These are phyloP conservation scores for Callimorpha dominula DNA, from an alignment of 2,888 invertebrate genomes.

Conservation along the genomic window DNA sequence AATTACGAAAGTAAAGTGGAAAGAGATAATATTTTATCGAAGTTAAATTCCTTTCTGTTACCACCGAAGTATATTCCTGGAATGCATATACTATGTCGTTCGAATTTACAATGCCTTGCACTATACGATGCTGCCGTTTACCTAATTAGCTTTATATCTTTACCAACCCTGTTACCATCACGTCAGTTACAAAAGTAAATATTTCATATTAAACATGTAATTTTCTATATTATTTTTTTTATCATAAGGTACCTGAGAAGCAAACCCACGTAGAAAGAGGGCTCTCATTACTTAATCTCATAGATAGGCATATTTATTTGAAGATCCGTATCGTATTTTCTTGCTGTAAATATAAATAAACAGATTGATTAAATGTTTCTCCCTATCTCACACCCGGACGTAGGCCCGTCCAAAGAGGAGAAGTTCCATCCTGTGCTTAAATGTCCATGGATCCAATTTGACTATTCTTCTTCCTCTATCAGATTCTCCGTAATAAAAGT, in stretches of 20 bases:
- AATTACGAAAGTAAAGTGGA: too few relatives aligned
- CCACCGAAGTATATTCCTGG: not conserved
- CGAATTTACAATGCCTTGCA: not conserved
- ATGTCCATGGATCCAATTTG: not conserved
- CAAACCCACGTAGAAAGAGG: too few relatives aligned
- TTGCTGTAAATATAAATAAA: not conserved
- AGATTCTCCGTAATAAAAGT: not conserved
- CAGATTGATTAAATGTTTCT: not conserved
- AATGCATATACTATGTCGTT: not conserved
- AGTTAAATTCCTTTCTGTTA: not conserved
- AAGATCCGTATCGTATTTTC: too few relatives aligned
- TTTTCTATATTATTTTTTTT: not conserved
- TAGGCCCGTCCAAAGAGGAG: not conserved
- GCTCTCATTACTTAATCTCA: too few relatives aligned
- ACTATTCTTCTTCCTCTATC: not conserved
- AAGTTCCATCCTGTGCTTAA: not conserved
- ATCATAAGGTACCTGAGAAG: not conserved
- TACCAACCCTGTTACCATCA: too few relatives aligned
- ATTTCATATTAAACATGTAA: not conserved
- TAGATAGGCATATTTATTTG: too few relatives aligned
- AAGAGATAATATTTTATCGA: too few relatives aligned
- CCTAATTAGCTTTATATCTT: too few relatives aligned
- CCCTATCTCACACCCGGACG: not conserved
- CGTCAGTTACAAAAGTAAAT: too few relatives aligned
- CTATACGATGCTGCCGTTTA: not conserved